phyloP scores from a whole-genome alignment of 2,113 vertebrate species.

The Saccopteryx leptura region DNA sequence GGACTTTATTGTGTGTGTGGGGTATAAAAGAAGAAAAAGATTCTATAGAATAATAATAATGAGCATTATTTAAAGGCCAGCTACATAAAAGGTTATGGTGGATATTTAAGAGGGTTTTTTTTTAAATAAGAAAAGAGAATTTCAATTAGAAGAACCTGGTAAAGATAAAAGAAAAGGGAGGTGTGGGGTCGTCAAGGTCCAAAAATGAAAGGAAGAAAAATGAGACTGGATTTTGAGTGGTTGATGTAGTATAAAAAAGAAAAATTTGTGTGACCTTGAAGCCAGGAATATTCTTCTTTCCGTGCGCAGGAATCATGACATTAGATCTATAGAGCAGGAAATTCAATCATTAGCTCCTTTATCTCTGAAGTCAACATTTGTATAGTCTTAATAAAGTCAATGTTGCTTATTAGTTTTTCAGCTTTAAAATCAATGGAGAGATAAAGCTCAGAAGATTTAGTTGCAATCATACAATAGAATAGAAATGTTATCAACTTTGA shows the following conservation, averaged over 20 bases:
- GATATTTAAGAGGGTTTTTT: background rate
- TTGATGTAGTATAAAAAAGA: background rate
- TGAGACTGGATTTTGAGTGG: background rate
- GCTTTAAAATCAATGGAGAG: background rate
- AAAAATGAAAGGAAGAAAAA: background rate
- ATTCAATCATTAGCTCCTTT: background rate
- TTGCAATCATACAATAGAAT: background rate
- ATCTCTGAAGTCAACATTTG: slow-evolving; percentile 44
- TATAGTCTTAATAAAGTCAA: slow-evolving; percentile 55
- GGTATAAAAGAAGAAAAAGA: background rate
- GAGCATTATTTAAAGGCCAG: background rate
- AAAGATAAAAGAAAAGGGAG: background rate
- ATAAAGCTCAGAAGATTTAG: slow-evolving; percentile 39
- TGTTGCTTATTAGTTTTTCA: slow-evolving; percentile 43
- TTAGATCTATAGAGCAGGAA: background rate
- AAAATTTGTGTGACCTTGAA: background rate
- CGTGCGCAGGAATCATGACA: background rate
- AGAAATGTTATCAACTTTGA: slow-evolving; percentile 48
- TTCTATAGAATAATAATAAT: background rate
- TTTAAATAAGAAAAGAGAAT: slow-evolving; percentile 7
- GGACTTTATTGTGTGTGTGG: too few species aligned
- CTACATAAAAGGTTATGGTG: background rate
- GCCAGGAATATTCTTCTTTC: background rate
- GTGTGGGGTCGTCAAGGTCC: background rate
- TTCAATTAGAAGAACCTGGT: background rate